Evolutionary conservation across 1,140 invertebrate species (phyloP).

Genomic region (Cheumatopsyche charites): DNA sequence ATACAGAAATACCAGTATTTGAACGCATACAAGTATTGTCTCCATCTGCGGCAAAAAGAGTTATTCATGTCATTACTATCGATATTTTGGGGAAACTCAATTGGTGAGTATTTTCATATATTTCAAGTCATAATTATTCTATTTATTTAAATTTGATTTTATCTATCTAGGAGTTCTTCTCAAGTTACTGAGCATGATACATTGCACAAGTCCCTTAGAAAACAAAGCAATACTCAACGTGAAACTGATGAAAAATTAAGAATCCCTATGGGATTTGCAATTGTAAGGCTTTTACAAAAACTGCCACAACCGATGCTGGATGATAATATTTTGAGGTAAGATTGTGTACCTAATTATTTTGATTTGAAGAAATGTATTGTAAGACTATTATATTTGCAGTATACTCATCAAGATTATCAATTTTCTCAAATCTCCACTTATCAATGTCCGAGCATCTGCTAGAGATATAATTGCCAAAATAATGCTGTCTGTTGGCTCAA

Average conservation of each 20-base stretch:
- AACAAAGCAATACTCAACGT: slow-evolving; percentile 65
- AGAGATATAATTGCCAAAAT: slow-evolving; percentile 90
- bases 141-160: slow-evolving; percentile 24
- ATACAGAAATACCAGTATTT: slow-evolving; percentile 51
- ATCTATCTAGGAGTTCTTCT: slow-evolving; percentile 65
- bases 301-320: slow-evolving; percentile 79
- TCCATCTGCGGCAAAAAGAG: slow-evolving; percentile 73
- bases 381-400: slow-evolving; percentile 60
- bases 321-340: slow-evolving; percentile 77
- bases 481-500: slow-evolving; percentile 81
- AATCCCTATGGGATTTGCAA: slow-evolving; percentile 89
- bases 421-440: slow-evolving; percentile 87
- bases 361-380: no score
- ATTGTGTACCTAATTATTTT: not conserved
- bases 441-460: slow-evolving; percentile 83
- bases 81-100: slow-evolving; percentile 63
- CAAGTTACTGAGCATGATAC: slow-evolving; percentile 75
- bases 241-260: slow-evolving; percentile 89
- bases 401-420: slow-evolving; percentile 89
- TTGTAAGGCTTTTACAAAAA: slow-evolving; percentile 90
- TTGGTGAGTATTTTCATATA: slow-evolving; percentile 50
- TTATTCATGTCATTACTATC: slow-evolving; percentile 70
- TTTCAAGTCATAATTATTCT: slow-evolving; percentile 7
- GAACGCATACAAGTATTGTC: slow-evolving; percentile 67
- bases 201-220: slow-evolving; percentile 83